Percentiles rank a stretch among this genome's conserved stretches.
phyloP scores from a whole-genome alignment of 2,797 vertebrate genomes.

The Forpus xanthops region DNA sequence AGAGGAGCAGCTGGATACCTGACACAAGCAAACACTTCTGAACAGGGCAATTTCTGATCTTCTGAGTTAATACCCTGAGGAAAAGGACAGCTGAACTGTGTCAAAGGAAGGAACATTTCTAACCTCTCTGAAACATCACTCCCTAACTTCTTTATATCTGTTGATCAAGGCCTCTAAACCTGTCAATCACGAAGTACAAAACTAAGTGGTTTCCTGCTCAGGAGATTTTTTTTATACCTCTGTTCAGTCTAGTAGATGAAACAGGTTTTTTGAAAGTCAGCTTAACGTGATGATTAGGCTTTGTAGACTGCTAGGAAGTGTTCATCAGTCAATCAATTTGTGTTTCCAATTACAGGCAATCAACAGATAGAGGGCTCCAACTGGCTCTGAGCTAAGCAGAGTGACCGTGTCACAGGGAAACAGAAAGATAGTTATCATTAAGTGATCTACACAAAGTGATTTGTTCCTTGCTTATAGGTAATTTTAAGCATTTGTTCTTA shows the following conservation, averaged over 20 bases:
- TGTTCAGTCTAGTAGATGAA: background rate
- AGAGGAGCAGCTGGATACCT: background rate
- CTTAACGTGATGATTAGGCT: background rate
- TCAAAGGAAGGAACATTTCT: background rate
- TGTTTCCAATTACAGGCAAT: background rate
- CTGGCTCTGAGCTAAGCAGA: background rate
- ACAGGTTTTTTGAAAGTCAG: background rate
- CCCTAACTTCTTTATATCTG: background rate
- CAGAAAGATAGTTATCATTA: background rate
- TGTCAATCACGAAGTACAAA: background rate
- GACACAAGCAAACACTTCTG: background rate
- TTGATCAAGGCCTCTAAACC: background rate
- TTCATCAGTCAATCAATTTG: background rate
- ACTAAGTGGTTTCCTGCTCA: background rate
- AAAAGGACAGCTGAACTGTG: background rate
- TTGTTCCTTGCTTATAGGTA: background rate
- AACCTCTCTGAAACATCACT: background rate
- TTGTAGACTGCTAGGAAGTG: background rate
- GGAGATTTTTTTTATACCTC: background rate
- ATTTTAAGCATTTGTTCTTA: background rate
- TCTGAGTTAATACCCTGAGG: background rate
- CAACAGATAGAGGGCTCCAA: background rate
- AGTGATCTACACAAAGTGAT: background rate
- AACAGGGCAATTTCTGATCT: background rate
- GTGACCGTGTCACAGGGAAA: background rate